Evolutionary conservation across 2,888 invertebrate species (phyloP).

Genomic region (Meta bourneti): DNA sequence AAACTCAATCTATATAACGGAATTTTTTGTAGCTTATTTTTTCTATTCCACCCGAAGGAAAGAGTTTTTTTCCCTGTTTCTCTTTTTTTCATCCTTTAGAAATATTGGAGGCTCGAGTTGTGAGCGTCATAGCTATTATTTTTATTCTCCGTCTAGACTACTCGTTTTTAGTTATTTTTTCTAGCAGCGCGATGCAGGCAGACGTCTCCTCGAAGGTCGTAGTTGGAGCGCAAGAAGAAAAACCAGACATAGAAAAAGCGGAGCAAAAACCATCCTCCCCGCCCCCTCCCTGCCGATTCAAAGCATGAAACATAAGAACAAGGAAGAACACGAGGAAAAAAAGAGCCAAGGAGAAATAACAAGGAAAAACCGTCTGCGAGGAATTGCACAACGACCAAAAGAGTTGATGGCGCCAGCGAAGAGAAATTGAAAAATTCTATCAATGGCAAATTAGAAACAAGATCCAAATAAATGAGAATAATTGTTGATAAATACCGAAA

Average conservation of each 20-base stretch:
- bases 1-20: constrained; percentile 65
- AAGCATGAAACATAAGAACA: constrained; percentile 66
- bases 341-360: constrained; percentile 42
- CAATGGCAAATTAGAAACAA: too few relatives aligned
- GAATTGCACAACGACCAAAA: constrained; percentile 58
- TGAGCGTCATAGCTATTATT: constrained; percentile 53
- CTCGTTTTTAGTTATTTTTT: constrained; percentile 58
- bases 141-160: constrained; percentile 72
- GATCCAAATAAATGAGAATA: too few relatives aligned
- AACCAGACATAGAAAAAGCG: constrained; percentile 72
- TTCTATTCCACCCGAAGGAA: constrained; percentile 13
- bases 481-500: too few relatives aligned
- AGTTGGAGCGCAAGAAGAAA: constrained; percentile 63
- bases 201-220: constrained; percentile 73
- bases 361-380: constrained; percentile 62
- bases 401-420: constrained; percentile 49
- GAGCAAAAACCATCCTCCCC: constrained; percentile 46
- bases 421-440: too few relatives aligned
- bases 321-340: constrained; percentile 57
- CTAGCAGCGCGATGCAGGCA: constrained; percentile 19
- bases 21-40: constrained; percentile 2
- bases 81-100: constrained; percentile 33
- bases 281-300: constrained; percentile 24
- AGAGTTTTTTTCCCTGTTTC: constrained; percentile 25
- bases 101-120: constrained; percentile 61